Evolutionary conservation across 2,888 invertebrate species (phyloP), one percentile per base, ranked within the genome.

Genomic region (Conistra vaccinii): DNA sequence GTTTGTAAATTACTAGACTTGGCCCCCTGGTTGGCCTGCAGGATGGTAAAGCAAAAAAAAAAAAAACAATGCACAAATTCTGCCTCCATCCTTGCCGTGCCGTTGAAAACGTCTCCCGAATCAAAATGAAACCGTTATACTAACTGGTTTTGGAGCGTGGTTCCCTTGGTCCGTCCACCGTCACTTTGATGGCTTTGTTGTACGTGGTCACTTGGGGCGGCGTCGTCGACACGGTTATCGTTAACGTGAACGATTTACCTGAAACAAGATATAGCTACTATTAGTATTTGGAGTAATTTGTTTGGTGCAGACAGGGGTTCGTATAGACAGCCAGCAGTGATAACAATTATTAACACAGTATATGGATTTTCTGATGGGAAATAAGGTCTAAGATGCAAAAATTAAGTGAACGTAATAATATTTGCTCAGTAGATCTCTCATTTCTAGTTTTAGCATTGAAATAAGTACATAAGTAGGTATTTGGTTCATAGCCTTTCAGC

Each of bases 201-300:
- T 99, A 99, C 26, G 99, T 98, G 79, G 99, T 98, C 82, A 99
- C 98, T 95, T 99, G 99, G n/a, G 99, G 99, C 71, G 99, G 99
- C 89, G 98, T 97, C 88, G 99, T 98, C 89, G 98, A 98, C 85
- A 99, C 97, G 81, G 98, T 99, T 96, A 99, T 99, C 91, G 99
- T 99, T 93, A 99, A 95, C 77, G 99, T 99, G 96, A 99, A 99
- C 91, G 99, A 99, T 95, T 99, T 99, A 90, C 99, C 99, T 99
- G 97, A 5, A 95, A 95, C 93, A 95, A 94, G 42, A 42, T 35
- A 20, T 76, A 23, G 35, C 12, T 29, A 17, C 20, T 17, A 32
- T 78, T 57, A 77, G 48, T 57, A 51, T 61, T 1, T 1, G 2
- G 6, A n/a, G 20, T 53, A 14, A 5, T 17, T 62, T 5, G 12